phyloP scores from a whole-genome alignment of 2,797 vertebrate genomes.

The Sebastes diaconus region DNA sequence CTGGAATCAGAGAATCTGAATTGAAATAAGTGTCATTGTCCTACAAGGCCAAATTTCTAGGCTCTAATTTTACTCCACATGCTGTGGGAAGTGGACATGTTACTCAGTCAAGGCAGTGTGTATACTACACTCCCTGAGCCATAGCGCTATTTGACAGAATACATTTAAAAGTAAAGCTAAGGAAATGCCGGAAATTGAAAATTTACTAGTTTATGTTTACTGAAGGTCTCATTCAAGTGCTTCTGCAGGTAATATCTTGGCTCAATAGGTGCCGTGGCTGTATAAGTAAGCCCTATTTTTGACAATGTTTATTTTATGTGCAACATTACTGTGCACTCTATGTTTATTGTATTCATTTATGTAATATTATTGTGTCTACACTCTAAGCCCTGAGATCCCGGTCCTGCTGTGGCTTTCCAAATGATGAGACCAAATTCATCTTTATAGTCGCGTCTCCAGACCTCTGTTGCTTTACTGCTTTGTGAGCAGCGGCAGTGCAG shows the following conservation, averaged over 20 bases:
- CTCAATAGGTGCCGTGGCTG: conserved; percentile 10
- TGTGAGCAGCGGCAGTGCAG: background rate
- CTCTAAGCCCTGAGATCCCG: conserved; percentile 3
- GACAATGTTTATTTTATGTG: conserved; percentile 47
- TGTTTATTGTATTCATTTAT: conserved; percentile 53
- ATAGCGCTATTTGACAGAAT: conserved; percentile 38
- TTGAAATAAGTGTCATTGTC: background rate
- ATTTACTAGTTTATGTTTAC: conserved; percentile 55
- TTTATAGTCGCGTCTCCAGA: conserved; percentile 16
- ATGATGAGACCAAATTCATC: conserved; percentile 30
- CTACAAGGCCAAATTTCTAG: background rate
- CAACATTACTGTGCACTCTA: conserved; percentile 18
- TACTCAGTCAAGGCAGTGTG: background rate
- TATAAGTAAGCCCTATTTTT: conserved; percentile 33
- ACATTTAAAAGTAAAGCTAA: conserved; percentile 56
- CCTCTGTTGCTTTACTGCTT: conserved; percentile 29
- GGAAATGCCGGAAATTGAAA: conserved; percentile 48
- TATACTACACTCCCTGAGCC: background rate
- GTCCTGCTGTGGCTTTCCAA: conserved; percentile 19
- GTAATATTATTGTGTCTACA: conserved; percentile 23
- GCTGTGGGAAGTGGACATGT: background rate
- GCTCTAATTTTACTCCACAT: background rate
- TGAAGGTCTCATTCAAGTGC: conserved; percentile 50
- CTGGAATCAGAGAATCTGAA: background rate
- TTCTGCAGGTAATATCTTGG: conserved; percentile 47